Conservation (phyloP, 35 echinoderm and acorn worm species). For the Apostichopus parvimensis region DNA sequence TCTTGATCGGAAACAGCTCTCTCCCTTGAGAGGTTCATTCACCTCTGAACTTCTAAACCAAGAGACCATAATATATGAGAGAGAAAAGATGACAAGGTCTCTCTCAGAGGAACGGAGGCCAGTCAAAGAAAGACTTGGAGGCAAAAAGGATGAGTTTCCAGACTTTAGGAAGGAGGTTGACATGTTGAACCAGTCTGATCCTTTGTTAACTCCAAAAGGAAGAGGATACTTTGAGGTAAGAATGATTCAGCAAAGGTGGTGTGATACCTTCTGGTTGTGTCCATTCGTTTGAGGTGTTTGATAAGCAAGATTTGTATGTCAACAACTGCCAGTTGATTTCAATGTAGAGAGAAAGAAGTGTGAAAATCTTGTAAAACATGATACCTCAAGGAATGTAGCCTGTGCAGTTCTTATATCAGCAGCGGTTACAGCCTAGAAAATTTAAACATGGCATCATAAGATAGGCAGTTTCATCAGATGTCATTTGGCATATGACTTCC, state of each 20-base stretch:
- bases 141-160: slow-evolving; percentile 46
- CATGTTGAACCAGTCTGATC: slow-evolving; percentile 34
- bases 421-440: no score
- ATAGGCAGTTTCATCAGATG: no score
- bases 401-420: no score
- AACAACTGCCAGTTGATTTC: no score
- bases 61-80: slow-evolving; percentile 47
- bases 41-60: slow-evolving; percentile 33
- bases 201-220: slow-evolving; percentile 41
- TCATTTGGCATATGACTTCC: no score
- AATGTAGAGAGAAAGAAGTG: no score
- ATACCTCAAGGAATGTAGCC: no score
- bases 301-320: not conserved
- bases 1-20: slow-evolving; percentile 49
- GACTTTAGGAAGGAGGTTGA: slow-evolving; percentile 65
- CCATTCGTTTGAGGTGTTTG: not conserved
- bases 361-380: no score
- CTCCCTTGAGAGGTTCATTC: slow-evolving; percentile 28
- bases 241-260: not conserved
- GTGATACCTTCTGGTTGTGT: not conserved
- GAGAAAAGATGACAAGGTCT: slow-evolving; percentile 44
- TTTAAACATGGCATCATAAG: no score
- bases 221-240: slow-evolving; percentile 57
- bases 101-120: slow-evolving; percentile 54
- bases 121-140: slow-evolving; percentile 49